Conservation (phyloP, 2,888 invertebrate genomes). For the Gerris lacustris region DNA sequence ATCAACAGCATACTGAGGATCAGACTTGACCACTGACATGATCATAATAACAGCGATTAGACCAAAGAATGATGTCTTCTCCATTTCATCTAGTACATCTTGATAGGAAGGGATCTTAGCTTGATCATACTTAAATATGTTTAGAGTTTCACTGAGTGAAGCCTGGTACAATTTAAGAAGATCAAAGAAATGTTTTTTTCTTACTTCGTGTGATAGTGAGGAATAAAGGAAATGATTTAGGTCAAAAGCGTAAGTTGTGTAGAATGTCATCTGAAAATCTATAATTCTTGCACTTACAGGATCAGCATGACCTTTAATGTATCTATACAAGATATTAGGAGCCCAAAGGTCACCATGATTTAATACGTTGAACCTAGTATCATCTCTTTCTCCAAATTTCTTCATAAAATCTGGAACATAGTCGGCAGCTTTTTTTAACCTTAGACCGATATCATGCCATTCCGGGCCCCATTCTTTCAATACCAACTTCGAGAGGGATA, state of each 20-base stretch:
- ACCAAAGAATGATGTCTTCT: constrained; percentile 4
- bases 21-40: constrained; percentile 6
- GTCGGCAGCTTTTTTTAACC: background rate
- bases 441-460: background rate
- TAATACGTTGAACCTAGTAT: constrained; percentile 3
- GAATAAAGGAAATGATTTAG: constrained; percentile 9
- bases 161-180: background rate
- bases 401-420: background rate
- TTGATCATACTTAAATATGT: background rate
- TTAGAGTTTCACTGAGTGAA: background rate
- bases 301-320: background rate
- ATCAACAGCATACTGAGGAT: constrained; percentile 1
- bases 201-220: background rate
- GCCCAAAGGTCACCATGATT: constrained; percentile 5
- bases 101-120: background rate
- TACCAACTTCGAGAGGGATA: background rate
- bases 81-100: constrained; percentile 6
- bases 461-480: background rate
- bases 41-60: background rate
- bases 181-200: background rate
- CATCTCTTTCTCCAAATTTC: background rate
- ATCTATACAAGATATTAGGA: constrained; percentile 3
- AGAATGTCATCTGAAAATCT: constrained; percentile 9
- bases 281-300: constrained; percentile 1
- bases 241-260: constrained; percentile 7